phyloP scores from a whole-genome alignment of 2,888 invertebrate species.

The Dolichopus griseipennis region DNA sequence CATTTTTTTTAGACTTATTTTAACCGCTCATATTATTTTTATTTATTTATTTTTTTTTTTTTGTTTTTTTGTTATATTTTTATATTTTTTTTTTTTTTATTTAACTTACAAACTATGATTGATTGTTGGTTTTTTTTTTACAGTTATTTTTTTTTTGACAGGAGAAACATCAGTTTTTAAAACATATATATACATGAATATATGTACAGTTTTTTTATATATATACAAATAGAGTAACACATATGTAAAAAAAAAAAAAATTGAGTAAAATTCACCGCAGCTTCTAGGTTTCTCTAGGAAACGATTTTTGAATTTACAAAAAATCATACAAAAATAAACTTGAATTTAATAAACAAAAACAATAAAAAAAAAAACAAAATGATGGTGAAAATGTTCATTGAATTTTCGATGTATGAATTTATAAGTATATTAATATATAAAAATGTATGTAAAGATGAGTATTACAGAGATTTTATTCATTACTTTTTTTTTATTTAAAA shows the following conservation, averaged over 20 bases:
- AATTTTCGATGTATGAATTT: neutral
- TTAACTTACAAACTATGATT: neutral
- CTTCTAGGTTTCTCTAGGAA: neutral
- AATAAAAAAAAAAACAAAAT: neutral
- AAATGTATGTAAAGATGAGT: neutral
- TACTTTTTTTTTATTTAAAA: conserved; percentile 7
- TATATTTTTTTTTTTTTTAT: neutral
- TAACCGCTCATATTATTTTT: neutral
- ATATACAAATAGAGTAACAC: neutral
- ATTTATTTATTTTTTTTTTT: too few relatives aligned
- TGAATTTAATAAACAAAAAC: neutral
- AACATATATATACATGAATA: too few relatives aligned
- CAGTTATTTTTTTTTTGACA: neutral
- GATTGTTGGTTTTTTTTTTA: neutral
- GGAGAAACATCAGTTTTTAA: too few relatives aligned
- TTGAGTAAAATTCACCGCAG: neutral
- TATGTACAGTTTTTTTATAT: neutral
- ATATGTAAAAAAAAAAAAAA: conserved; percentile 6
- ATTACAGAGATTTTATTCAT: neutral
- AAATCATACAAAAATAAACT: neutral
- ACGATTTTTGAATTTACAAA: neutral
- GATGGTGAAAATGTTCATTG: neutral
- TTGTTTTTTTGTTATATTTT: too few relatives aligned
- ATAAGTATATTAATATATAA: too few relatives aligned
- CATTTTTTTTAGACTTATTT: neutral